Conservation (phyloP, 2,113 vertebrate genomes). For the Neolamprologus devosi region DNA sequence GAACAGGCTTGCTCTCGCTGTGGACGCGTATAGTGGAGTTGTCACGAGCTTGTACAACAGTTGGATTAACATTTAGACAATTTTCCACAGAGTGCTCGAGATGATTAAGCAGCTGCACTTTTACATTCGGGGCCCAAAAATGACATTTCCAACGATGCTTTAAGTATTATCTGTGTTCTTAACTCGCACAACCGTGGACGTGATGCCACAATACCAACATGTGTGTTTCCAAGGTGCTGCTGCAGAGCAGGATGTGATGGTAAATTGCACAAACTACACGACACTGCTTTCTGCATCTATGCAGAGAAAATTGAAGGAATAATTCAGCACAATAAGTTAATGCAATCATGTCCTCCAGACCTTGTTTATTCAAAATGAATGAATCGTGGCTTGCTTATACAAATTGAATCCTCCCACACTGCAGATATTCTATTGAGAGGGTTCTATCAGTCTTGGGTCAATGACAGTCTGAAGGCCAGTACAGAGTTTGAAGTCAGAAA, state of each 20-base stretch:
- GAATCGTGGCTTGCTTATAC: background rate
- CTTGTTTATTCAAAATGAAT: background rate
- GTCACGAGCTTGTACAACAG: background rate
- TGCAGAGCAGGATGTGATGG: background rate
- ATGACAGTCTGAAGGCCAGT: background rate
- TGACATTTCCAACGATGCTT: background rate
- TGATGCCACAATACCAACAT: background rate
- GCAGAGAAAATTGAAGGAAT: background rate
- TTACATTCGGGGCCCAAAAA: background rate
- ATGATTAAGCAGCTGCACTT: background rate
- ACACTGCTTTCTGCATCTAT: background rate
- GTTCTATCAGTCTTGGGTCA: background rate
- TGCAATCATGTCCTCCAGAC: background rate
- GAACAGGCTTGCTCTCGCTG: background rate
- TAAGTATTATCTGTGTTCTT: background rate
- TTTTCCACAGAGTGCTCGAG: slow-evolving; percentile 8
- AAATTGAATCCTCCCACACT: background rate
- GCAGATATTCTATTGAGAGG: background rate
- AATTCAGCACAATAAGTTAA: background rate
- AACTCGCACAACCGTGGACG: background rate
- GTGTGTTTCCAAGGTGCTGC: background rate
- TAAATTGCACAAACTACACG: background rate
- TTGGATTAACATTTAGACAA: slow-evolving; percentile 27
- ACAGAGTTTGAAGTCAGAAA: background rate
- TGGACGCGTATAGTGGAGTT: background rate